Base-by-base conservation (phyloP, 2,888 invertebrate species). In the Ochropleura plecta region DNA sequence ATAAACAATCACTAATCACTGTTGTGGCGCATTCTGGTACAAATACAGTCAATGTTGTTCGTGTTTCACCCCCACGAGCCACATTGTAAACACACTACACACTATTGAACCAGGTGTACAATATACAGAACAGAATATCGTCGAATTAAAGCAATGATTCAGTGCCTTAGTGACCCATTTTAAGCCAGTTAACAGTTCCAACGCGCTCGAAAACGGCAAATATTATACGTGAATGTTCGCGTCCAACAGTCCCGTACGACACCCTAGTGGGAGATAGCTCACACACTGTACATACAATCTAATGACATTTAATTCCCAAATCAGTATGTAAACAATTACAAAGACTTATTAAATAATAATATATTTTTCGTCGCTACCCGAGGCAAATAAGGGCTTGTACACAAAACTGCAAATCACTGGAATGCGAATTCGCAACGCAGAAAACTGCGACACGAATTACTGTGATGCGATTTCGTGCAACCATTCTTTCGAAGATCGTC, bases 91-190 rank as follows among this genome's bases (percentile, higher is more conserved):
- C 67, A 70, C 62, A 40, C 64, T 60, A 83, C 67, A 70, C 62
- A 40, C 64, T 60, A 79, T 57, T 70, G 74, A 79, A 60, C 49
- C 74, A 81, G 70, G 74, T 81, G 48, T 51, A 68, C 70, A 73
- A 48, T 78, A 49, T 64, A 70, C 57, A 46, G 40, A 59, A 42
- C 48, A 53, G 42, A 70, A 48, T 67, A 55, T 46, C 14, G 49
- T 67, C 16, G 51, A 70, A 79, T 67, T 70, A 81, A 79, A 73
- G 70, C 73, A 81, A 81, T 83, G 74, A 83, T 81, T 79, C 67
- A 81, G 83, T 79, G 64, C 70, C 67, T 68, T 51, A 74, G 46
- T 79, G 70, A 83, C 81, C 83, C 78, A 83, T 73, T 79, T 79
- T 63, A 69, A 66, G 62, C 59, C 59, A 78, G 79, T 73, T 69